These are phyloP conservation scores for Thalassoma bifasciatum DNA, from an alignment of 2,113 vertebrate genomes.

Conservation along the genomic window DNA sequence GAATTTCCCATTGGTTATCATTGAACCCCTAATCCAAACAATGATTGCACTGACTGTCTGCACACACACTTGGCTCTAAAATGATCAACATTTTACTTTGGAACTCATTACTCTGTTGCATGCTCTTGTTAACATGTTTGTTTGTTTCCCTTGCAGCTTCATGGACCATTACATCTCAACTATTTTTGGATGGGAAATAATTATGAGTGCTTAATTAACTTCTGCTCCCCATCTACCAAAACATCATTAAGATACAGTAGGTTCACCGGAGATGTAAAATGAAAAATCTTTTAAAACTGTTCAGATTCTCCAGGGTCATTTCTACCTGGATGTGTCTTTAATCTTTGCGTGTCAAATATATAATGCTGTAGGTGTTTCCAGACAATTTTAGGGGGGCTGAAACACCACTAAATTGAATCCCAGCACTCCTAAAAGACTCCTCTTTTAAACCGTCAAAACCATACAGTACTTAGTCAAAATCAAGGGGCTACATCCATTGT, in stretches of 20 bases:
- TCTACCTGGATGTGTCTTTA: background rate
- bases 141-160: background rate
- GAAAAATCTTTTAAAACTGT: background rate
- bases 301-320: background rate
- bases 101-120: background rate
- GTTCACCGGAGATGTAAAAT: background rate
- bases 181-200: background rate
- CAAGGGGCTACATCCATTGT: no score
- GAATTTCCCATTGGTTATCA: no score
- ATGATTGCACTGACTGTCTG: background rate
- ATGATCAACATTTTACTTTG: background rate
- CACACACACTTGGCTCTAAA: background rate
- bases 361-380: no score
- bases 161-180: background rate
- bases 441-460: no score
- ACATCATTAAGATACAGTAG: background rate
- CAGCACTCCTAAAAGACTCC: no score
- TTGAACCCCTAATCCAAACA: background rate
- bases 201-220: slow-evolving; percentile 3
- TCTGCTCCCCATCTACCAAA: slow-evolving; percentile 1
- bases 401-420: no score
- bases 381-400: no score
- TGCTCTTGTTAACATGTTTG: background rate
- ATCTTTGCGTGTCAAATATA: background rate
- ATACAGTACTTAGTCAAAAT: no score